A percentile compares a stretch with the other conserved stretches of the same genome.
Evolutionary conservation across 2,797 vertebrate genomes (phyloP).

Genomic region (Sparidentex hasta): DNA sequence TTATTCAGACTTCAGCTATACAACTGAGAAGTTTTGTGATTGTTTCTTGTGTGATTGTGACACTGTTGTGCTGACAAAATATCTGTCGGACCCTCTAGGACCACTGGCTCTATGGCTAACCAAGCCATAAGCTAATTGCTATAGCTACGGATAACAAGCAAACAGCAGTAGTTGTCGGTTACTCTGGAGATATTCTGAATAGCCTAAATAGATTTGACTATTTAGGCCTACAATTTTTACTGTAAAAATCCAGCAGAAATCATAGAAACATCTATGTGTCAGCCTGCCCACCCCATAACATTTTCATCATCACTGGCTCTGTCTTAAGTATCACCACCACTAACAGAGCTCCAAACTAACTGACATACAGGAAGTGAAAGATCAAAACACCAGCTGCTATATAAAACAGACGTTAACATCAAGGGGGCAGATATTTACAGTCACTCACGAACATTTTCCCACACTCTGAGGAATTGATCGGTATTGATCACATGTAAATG

Average conservation of each 20-base stretch:
- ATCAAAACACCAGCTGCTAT: not conserved
- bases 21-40: no score
- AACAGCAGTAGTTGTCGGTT: no score
- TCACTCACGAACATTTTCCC: constrained; percentile 61
- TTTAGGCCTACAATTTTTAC: not conserved
- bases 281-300: not conserved
- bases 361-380: not conserved
- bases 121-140: no score
- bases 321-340: not conserved
- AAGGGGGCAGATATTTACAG: constrained; percentile 6
- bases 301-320: not conserved
- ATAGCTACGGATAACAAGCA: no score
- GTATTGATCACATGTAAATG: constrained; percentile 75
- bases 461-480: constrained; percentile 65
- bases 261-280: not conserved
- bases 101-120: no score
- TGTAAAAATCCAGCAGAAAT: not conserved
- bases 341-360: not conserved
- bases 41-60: no score
- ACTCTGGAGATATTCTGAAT: no score
- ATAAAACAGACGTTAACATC: not conserved
- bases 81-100: no score
- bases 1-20: no score
- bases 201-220: no score
- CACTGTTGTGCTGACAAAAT: no score